Conservation (phyloP, 1,140 invertebrate species). For the Drosophila bifasciata region DNA sequence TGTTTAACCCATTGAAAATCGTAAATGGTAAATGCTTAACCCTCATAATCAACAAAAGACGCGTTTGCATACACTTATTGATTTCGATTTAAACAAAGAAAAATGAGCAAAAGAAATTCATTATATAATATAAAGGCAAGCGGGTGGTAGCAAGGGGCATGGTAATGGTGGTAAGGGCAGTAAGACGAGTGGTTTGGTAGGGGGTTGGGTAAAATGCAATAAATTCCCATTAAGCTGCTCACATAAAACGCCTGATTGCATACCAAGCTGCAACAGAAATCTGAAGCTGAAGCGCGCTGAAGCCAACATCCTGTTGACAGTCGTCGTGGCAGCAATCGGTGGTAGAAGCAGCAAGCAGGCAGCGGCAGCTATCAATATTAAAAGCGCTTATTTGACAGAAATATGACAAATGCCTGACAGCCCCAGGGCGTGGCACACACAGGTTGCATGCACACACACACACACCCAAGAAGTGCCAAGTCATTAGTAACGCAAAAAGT, state of each 20-base stretch:
- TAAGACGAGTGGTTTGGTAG: no score
- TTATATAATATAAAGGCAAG: slow-evolving; percentile 27
- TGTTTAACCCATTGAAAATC: slow-evolving; percentile 24
- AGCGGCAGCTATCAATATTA: slow-evolving; percentile 78
- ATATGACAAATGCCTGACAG: slow-evolving; percentile 82
- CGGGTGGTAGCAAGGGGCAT: slow-evolving; percentile 27
- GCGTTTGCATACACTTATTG: slow-evolving; percentile 56
- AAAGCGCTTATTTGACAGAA: slow-evolving; percentile 83
- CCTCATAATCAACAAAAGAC: slow-evolving; percentile 66
- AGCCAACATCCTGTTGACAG: slow-evolving; percentile 80
- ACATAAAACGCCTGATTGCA: slow-evolving; percentile 82
- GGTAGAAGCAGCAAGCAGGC: background rate
- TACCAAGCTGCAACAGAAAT: slow-evolving; percentile 46
- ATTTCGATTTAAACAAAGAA: slow-evolving; percentile 32
- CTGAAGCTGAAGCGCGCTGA: slow-evolving; percentile 64
- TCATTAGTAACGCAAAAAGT: slow-evolving; percentile 68
- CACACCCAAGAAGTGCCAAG: slow-evolving; percentile 65
- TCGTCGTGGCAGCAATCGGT: slow-evolving; percentile 32
- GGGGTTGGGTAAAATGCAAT: slow-evolving; percentile 67
- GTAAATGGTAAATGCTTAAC: slow-evolving; percentile 33
- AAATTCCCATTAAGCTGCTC: slow-evolving; percentile 81
- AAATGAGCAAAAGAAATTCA: background rate
- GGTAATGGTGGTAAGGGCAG: slow-evolving; percentile 12
- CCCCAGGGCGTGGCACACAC: slow-evolving; percentile 56
- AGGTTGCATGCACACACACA: slow-evolving; percentile 42